phyloP scores from a whole-genome alignment of 2,888 invertebrate genomes.

The Euspilapteryx auroguttella region DNA sequence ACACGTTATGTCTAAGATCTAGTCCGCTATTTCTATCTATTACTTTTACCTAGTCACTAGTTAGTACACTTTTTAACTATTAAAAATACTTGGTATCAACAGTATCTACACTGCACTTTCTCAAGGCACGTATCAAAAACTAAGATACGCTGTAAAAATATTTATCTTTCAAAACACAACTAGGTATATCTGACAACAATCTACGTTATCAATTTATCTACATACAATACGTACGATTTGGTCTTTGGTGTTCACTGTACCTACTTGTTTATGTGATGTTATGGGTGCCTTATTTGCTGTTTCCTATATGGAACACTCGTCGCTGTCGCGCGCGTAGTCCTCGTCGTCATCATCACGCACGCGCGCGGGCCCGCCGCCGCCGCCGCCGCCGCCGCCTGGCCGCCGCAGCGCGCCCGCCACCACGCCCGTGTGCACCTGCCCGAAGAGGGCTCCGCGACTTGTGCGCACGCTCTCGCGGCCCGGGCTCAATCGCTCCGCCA shows the following conservation, averaged over 20 bases:
- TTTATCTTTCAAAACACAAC: constrained; percentile 30
- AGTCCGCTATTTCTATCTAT: no score
- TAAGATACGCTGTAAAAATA: constrained; percentile 53
- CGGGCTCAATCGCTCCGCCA: constrained; percentile 42
- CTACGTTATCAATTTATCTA: no score
- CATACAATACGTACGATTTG: no score
- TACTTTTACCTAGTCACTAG: no score
- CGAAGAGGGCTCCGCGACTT: constrained; percentile 39
- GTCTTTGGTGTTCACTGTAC: constrained; percentile 43
- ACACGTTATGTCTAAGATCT: no score
- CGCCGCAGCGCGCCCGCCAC: constrained; percentile 43
- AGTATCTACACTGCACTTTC: constrained; percentile 23
- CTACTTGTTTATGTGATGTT: not conserved
- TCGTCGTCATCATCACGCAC: constrained; percentile 49
- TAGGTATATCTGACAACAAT: constrained; percentile 3
- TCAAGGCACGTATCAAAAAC: constrained; percentile 45
- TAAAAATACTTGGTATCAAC: no score
- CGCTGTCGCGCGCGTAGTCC: constrained; percentile 60
- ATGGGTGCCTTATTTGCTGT: no score
- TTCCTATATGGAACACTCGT: constrained; percentile 68
- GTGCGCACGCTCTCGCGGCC: constrained; percentile 29
- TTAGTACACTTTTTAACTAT: no score
- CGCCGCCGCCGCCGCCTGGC: constrained; percentile 45
- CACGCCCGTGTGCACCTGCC: constrained; percentile 45
- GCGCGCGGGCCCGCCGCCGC: constrained; percentile 41